Conservation (phyloP, 2,797 vertebrate genomes). For the Aphelocoma californica region DNA sequence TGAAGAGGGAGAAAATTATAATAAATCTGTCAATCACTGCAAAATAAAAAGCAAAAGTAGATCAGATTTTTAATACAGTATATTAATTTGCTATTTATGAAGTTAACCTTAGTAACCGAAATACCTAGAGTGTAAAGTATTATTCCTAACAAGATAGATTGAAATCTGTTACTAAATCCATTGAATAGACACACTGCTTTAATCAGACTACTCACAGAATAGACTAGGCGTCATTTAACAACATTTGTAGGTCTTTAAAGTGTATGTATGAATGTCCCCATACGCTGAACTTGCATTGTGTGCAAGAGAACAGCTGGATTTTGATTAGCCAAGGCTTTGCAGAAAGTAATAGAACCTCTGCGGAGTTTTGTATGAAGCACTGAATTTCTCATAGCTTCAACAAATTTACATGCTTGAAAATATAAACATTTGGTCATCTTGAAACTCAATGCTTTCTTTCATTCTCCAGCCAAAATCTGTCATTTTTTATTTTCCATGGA, state of each 20-base stretch:
- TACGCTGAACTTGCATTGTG: not conserved
- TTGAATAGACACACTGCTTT: not conserved
- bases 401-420: not conserved
- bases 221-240: not conserved
- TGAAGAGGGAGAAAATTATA: not conserved
- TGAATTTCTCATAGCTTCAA: not conserved
- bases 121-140: not conserved
- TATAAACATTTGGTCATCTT: not conserved
- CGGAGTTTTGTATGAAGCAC: not conserved
- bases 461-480: not conserved
- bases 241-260: not conserved
- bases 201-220: not conserved
- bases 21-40: slow-evolving; percentile 10
- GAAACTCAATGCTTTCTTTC: slow-evolving; percentile 1
- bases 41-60: not conserved
- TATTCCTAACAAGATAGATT: not conserved
- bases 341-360: not conserved
- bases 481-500: not conserved
- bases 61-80: not conserved
- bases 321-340: not conserved
- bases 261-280: not conserved
- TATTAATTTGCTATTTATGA: not conserved
- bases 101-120: not conserved
- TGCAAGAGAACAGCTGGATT: not conserved
- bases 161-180: not conserved